phyloP scores from a whole-genome alignment of 2,113 vertebrate genomes.

The Arenaria interpres region DNA sequence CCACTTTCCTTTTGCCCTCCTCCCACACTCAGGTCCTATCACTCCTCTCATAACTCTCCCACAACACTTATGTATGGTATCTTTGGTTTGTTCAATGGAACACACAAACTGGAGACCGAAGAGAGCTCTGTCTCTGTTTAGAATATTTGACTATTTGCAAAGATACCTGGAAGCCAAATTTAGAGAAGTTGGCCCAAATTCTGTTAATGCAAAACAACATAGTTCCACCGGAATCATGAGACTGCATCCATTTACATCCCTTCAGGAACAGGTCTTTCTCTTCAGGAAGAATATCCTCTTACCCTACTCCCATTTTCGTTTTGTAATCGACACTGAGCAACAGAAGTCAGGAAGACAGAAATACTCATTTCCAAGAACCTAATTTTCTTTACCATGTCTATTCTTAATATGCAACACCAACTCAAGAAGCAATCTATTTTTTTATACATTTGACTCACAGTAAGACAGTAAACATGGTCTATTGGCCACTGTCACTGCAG shows the following conservation, averaged over 20 bases:
- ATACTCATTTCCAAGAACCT: background rate
- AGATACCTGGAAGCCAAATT: background rate
- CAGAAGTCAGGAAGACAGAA: background rate
- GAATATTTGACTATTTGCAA: background rate
- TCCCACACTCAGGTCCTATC: background rate
- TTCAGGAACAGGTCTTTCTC: background rate
- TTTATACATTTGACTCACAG: background rate
- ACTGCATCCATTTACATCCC: background rate
- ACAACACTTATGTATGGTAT: background rate
- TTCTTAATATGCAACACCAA: background rate
- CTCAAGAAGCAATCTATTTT: background rate
- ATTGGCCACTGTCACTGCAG: background rate
- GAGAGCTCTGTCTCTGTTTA: background rate
- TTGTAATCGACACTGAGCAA: background rate
- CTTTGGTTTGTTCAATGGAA: background rate
- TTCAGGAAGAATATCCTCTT: background rate
- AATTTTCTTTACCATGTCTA: background rate
- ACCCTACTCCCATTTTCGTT: background rate
- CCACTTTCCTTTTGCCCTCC: background rate
- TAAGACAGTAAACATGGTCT: background rate
- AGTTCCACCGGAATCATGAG: background rate
- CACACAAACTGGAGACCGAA: background rate
- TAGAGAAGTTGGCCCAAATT: background rate
- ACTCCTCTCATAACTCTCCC: background rate
- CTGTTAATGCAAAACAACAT: background rate